Evolutionary conservation across 1,140 invertebrate genomes (phyloP), one percentile per base, ranked within the genome.

Genomic region (Holcopasites calliopsidis): DNA sequence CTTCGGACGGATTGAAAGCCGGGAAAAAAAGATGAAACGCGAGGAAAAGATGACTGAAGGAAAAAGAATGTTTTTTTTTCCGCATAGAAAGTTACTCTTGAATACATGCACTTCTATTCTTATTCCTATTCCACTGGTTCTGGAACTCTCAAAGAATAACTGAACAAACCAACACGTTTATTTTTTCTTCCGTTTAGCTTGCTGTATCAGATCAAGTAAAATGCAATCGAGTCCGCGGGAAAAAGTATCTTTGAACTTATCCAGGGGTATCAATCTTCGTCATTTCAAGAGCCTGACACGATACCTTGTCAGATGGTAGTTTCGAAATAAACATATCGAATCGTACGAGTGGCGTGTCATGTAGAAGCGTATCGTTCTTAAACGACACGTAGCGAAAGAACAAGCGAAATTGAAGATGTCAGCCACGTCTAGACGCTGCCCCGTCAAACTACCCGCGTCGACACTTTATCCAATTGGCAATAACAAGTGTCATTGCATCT

Each of bases 381-480:
- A 74, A 80, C 61, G 68, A 62, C n/a, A n/a, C 54, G 73, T 50
- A 26, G 35, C 49, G 73, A 78, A 61, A 70, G 75, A 75, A 66
- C 62, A 50, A 57, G 65, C 78, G 61, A 80, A 86, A 87, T 87
- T 85, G 83, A 75, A 86, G 85, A 85, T 83, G 85, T 78, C 85
- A 85, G 74, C 50, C 66, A 52, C 57, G 87, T 88, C 87, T 88
- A 88, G 87, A 88, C 87, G 79, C 84, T 88, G 87, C 86, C 86
- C 86, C 83, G 86, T 88, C 87, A 88, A 87, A 86, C 64, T 84
- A 61, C 47, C 69, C 50, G 65, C 73, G 76, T 73, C 69, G 80
- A 86, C 83, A 82, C 82, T 87, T 86, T 82, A 85, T 80, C 80
- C 87, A 88, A 88, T 88, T 88, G 86, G 66, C 81, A 79, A 86